Conservation (phyloP, 2,888 invertebrate genomes). For the Candidula unifasciata region DNA sequence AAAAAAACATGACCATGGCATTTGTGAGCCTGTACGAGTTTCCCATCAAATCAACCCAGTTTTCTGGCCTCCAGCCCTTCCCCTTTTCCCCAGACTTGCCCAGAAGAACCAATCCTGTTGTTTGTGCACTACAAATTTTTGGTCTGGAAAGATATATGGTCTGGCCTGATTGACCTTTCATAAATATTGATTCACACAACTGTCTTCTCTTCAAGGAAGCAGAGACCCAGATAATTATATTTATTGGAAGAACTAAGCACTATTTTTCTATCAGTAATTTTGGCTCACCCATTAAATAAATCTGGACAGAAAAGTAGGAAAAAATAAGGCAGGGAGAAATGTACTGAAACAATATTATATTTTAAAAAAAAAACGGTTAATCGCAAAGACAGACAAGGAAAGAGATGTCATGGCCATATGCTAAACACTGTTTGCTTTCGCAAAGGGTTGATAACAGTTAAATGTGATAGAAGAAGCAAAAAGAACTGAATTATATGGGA, state of each 20-base stretch:
- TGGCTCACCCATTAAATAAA: neutral
- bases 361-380: no score
- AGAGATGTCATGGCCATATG: no score
- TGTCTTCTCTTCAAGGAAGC: neutral
- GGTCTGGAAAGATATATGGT: conserved; percentile 27
- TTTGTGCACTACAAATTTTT: conserved; percentile 14
- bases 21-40: no score
- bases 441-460: no score
- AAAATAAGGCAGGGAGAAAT: neutral
- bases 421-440: no score
- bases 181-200: neutral
- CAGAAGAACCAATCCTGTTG: neutral
- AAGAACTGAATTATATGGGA: neutral
- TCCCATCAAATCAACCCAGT: neutral
- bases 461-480: neutral
- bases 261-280: neutral
- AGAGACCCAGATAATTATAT: neutral
- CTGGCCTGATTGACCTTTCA: conserved; percentile 25
- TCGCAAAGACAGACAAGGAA: no score
- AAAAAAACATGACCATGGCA: no score
- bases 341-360: no score
- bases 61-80: neutral
- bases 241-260: conserved; percentile 18
- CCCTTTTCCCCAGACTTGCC: no score
- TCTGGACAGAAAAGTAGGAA: neutral